Conservation (phyloP, 2,797 vertebrate genomes). For the Danio tinwini region DNA sequence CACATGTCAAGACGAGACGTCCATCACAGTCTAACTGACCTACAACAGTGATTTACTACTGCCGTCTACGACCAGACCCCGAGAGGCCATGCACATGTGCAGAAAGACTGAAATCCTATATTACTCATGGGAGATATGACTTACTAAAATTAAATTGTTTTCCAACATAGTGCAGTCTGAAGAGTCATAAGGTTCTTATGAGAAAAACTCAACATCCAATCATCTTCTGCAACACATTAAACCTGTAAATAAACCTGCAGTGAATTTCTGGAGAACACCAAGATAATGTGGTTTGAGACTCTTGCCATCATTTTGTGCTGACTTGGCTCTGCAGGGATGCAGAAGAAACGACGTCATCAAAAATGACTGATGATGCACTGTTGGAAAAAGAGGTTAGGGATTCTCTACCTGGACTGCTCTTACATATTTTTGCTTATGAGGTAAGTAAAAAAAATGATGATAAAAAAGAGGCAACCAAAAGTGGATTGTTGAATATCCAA, state of each 20-base stretch:
- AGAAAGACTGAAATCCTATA: conserved; percentile 3
- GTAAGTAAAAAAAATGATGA: conserved; percentile 6
- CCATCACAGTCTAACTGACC: conserved; percentile 65
- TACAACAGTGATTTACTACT: background rate
- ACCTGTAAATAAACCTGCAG: conserved; percentile 14
- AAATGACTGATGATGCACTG: conserved; percentile 38
- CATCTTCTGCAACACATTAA: conserved; percentile 1
- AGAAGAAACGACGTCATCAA: conserved; percentile 27
- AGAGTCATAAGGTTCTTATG: background rate
- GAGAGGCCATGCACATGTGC: conserved; percentile 1
- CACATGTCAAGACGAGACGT: conserved; percentile 74
- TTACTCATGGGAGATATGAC: background rate
- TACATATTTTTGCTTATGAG: conserved; percentile 23
- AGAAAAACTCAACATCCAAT: background rate
- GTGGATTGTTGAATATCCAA: conserved; percentile 60
- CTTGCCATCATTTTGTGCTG: conserved; percentile 9
- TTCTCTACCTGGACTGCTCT: conserved; percentile 39
- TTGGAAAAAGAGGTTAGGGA: conserved; percentile 37
- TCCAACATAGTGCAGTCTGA: background rate
- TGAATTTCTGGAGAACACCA: background rate
- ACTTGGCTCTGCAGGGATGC: conserved; percentile 26
- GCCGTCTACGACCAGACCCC: background rate
- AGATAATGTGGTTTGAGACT: background rate
- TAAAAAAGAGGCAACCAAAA: conserved; percentile 45
- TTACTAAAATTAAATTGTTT: background rate